Conservation (phyloP, 2,113 vertebrate genomes). For the Eulemur macaco region DNA sequence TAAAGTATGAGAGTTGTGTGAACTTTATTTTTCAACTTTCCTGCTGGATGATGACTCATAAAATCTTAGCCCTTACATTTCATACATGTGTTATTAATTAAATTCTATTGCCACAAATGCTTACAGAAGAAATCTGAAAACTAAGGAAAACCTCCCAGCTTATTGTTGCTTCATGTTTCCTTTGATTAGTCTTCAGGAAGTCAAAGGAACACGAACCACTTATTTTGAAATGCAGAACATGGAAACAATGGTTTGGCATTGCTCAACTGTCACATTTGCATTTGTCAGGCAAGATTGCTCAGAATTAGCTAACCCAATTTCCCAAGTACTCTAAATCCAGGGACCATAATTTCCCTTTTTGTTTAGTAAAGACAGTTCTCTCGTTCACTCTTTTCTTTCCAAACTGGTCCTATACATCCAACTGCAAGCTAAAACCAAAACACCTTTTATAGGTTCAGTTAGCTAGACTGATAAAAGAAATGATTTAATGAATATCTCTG, state of each 20-base stretch:
- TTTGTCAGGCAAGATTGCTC: neutral
- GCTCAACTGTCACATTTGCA: constrained; percentile 51
- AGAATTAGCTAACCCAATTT: constrained; percentile 9
- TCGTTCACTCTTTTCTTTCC: neutral
- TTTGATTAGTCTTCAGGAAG: constrained; percentile 79
- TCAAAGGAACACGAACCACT: constrained; percentile 74
- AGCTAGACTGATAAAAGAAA: neutral
- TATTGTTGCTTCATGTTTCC: constrained; percentile 64
- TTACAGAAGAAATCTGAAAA: constrained; percentile 45
- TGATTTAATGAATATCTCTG: neutral
- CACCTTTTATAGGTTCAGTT: neutral
- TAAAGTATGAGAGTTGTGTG: neutral
- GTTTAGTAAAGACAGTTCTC: constrained; percentile 17
- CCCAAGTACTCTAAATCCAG: neutral
- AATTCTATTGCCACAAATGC: neutral
- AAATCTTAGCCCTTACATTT: neutral
- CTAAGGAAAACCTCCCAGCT: constrained; percentile 44
- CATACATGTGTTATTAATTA: constrained; percentile 49
- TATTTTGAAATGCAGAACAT: constrained; percentile 66
- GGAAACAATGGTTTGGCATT: constrained; percentile 55
- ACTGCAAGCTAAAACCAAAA: neutral
- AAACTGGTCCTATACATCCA: neutral
- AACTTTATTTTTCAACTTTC: constrained; percentile 18
- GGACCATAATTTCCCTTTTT: neutral
- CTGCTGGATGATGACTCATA: neutral